phyloP scores from a whole-genome alignment of 2,113 vertebrate species.

The Patagioenas fasciata region DNA sequence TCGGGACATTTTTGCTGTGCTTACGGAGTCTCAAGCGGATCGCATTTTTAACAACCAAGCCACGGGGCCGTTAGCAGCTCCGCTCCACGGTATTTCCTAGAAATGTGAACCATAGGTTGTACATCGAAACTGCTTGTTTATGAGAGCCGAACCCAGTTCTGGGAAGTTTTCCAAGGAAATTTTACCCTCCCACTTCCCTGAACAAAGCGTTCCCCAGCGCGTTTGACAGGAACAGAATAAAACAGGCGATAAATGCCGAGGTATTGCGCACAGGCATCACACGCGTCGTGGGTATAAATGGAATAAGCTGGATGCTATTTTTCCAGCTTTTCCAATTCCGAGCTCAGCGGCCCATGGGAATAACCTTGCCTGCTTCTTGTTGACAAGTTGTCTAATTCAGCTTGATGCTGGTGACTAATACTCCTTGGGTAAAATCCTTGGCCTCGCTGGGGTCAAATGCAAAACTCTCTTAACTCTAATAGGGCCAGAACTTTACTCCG shows the following conservation, averaged over 20 bases:
- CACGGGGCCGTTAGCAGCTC: not conserved
- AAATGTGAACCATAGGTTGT: not conserved
- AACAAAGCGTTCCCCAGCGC: not conserved
- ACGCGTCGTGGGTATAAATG: not conserved
- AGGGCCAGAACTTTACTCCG: not conserved
- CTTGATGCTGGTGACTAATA: not conserved
- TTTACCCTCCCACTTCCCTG: not conserved
- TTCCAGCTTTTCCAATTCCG: not conserved
- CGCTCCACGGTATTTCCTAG: not conserved
- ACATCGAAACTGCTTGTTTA: not conserved
- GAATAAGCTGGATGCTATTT: not conserved
- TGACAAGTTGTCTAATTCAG: slow-evolving; percentile 8
- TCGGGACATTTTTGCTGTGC: not conserved
- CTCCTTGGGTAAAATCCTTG: not conserved
- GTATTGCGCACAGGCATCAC: not conserved
- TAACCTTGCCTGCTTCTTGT: not conserved
- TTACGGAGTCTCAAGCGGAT: not conserved
- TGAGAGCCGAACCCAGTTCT: not conserved
- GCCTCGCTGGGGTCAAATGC: not conserved
- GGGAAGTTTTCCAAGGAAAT: slow-evolving; percentile 21
- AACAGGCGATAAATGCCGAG: not conserved
- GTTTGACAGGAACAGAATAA: not conserved
- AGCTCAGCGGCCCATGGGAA: not conserved
- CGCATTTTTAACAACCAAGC: not conserved
- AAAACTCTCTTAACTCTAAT: not conserved